These are phyloP conservation scores for Crenichthys baileyi DNA, from an alignment of 2,797 vertebrate genomes.

Conservation along the genomic window DNA sequence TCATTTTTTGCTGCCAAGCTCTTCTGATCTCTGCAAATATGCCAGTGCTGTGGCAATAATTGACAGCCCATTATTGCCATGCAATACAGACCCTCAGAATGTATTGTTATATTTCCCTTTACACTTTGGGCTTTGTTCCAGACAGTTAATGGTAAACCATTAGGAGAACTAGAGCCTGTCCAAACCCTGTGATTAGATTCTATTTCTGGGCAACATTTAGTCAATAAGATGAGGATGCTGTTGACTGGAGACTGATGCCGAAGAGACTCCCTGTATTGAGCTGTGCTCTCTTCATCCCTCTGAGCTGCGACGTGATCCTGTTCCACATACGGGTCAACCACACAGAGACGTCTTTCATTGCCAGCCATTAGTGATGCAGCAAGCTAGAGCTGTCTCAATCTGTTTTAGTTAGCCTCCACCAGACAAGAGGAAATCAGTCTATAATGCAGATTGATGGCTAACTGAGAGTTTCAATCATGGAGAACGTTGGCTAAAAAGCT, in stretches of 20 bases:
- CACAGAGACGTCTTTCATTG: slow-evolving; percentile 81
- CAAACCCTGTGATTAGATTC: slow-evolving; percentile 78
- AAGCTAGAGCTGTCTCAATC: slow-evolving; percentile 82
- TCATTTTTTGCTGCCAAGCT: slow-evolving; percentile 26
- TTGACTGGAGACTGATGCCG: slow-evolving; percentile 78
- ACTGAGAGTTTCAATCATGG: slow-evolving; percentile 79
- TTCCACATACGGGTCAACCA: slow-evolving; percentile 78
- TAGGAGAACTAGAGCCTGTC: slow-evolving; percentile 72
- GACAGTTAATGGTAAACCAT: slow-evolving; percentile 75
- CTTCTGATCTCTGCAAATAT: slow-evolving; percentile 26
- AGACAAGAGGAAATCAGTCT: slow-evolving; percentile 81
- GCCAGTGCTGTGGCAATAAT: slow-evolving; percentile 47
- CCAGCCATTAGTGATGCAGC: slow-evolving; percentile 81
- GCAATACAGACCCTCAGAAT: slow-evolving; percentile 43
- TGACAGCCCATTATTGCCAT: slow-evolving; percentile 48
- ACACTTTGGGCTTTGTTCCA: slow-evolving; percentile 72
- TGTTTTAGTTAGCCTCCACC: slow-evolving; percentile 81
- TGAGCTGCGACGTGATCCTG: slow-evolving; percentile 73
- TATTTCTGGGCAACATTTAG: slow-evolving; percentile 77
- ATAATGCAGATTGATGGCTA: slow-evolving; percentile 82
- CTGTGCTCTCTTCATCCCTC: slow-evolving; percentile 71
- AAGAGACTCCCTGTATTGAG: slow-evolving; percentile 77
- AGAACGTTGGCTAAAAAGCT: slow-evolving; percentile 71
- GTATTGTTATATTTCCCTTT: slow-evolving; percentile 64
- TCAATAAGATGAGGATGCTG: slow-evolving; percentile 77